Evolutionary conservation across 2,113 vertebrate species (phyloP).

Genomic region (Strigops habroptila): DNA sequence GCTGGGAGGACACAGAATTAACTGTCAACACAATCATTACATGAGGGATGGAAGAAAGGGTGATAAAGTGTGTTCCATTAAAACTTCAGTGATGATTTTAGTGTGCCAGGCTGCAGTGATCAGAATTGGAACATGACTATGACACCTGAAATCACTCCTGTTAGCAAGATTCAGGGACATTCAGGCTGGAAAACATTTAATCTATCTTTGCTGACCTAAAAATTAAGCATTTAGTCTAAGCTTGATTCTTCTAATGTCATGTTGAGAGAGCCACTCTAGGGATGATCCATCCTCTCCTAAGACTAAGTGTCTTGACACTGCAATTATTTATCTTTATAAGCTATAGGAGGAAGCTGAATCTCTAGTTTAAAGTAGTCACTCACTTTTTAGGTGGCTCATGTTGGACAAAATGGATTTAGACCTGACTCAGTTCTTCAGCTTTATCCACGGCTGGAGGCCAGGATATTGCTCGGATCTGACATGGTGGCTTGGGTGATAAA

Average conservation of each 20-base stretch:
- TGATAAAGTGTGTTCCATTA: not conserved
- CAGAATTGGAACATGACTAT: not conserved
- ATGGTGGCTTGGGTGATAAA: not conserved
- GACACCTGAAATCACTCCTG: not conserved
- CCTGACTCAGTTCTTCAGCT: not conserved
- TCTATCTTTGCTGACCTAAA: not conserved
- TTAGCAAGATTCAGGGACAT: not conserved
- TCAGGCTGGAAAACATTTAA: not conserved
- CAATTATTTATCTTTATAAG: not conserved
- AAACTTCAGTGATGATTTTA: not conserved
- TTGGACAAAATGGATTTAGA: not conserved
- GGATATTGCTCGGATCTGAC: not conserved
- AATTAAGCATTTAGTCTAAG: not conserved
- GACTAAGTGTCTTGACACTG: not conserved
- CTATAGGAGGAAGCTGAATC: not conserved
- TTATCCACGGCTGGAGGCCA: not conserved
- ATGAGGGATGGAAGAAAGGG: not conserved
- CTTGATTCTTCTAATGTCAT: not conserved
- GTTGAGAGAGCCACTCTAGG: rapidly evolving
- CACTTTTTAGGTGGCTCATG: not conserved
- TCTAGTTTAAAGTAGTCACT: not conserved
- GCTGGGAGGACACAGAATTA: not conserved
- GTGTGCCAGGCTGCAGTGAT: not conserved
- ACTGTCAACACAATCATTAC: not conserved
- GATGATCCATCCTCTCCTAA: not conserved